Percentiles rank a stretch among this genome's conserved stretches.
These are phyloP conservation scores for Charina bottae DNA, from an alignment of 2,113 vertebrate genomes.

Conservation along the genomic window DNA sequence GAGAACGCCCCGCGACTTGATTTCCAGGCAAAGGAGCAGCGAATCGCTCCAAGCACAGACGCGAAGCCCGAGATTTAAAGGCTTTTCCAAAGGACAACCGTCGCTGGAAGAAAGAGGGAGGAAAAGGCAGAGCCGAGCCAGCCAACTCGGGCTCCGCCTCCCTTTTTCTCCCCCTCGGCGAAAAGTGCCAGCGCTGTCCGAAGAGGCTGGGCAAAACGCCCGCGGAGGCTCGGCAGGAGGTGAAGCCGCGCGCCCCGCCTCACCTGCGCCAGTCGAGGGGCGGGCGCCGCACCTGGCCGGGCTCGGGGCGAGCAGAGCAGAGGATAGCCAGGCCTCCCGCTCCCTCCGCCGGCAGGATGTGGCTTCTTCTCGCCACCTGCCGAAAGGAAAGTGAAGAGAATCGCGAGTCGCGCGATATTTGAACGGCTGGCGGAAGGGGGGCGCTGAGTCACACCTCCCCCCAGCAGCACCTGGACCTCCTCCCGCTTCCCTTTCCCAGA, in stretches of 20 bases:
- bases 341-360: not conserved
- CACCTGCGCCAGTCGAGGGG: not conserved
- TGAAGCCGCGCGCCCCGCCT: not conserved
- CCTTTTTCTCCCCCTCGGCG: not conserved
- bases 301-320: not conserved
- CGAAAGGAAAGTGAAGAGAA: not conserved
- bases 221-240: not conserved
- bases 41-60: not conserved
- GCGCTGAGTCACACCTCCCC: not conserved
- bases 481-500: not conserved
- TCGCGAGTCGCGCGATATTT: slow-evolving; percentile 50
- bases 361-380: not conserved
- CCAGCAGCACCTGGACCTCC: not conserved
- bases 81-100: not conserved
- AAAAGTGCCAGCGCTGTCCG: not conserved
- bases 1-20: not conserved
- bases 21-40: no score
- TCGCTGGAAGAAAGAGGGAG: not conserved
- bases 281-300: not conserved
- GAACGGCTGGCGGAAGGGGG: not conserved
- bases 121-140: not conserved
- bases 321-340: not conserved
- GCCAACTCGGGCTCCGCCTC: not conserved
- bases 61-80: no score
- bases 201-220: not conserved